Conservation (phyloP, 1,140 invertebrate species). For the Hesperophylax magnus region DNA sequence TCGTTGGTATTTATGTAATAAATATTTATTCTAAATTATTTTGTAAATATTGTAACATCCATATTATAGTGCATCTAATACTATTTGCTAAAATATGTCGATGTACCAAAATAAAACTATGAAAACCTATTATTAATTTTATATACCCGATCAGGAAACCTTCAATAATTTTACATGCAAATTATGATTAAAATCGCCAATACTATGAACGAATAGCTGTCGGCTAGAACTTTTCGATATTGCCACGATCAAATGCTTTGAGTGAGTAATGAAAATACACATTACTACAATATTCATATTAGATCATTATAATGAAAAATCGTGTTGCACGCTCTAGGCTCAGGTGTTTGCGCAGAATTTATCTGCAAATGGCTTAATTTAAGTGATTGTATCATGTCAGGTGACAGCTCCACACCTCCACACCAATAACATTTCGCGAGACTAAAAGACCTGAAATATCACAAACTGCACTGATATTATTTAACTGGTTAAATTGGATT, state of each 20-base stretch:
- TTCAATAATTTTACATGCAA: too few species aligned
- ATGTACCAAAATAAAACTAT: too few species aligned
- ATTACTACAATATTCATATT: conserved; percentile 32
- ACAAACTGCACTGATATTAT: not conserved
- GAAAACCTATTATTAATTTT: too few species aligned
- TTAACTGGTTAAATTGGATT: conserved; percentile 14
- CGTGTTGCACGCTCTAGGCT: conserved; percentile 36
- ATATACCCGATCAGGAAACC: too few species aligned
- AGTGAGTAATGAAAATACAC: conserved; percentile 23
- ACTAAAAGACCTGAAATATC: too few species aligned
- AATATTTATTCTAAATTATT: too few species aligned
- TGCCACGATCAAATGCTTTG: not conserved
- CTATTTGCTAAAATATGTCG: too few species aligned
- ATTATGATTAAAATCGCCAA: too few species aligned
- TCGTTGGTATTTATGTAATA: too few species aligned
- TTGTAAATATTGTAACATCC: too few species aligned
- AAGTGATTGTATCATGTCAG: conserved; percentile 18
- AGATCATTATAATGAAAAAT: conserved; percentile 44
- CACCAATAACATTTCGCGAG: too few species aligned
- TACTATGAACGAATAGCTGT: not conserved
- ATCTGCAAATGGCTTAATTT: conserved; percentile 39
- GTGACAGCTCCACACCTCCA: conserved; percentile 18
- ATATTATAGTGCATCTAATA: too few species aligned
- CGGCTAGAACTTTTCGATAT: not conserved
- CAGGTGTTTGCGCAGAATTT: conserved; percentile 14